A percentile compares a stretch with the other conserved stretches of the same genome.
Conservation (phyloP, 2,797 vertebrate species). For the Acropternis orthonyx region DNA sequence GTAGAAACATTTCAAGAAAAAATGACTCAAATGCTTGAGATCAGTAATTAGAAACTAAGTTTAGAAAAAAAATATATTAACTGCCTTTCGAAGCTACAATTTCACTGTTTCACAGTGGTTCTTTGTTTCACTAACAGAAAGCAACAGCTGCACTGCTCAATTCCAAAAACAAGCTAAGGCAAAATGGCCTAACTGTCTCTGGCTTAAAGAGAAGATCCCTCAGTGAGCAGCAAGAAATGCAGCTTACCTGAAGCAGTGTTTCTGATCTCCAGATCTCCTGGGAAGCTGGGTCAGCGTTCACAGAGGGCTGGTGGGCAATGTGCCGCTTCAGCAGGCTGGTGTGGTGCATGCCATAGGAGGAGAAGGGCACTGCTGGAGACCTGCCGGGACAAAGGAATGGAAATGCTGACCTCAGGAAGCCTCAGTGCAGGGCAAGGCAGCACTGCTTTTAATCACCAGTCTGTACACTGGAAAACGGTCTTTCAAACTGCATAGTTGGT, state of each 20-base stretch:
- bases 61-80: neutral
- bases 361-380: conserved; percentile 83
- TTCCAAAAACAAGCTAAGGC: neutral
- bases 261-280: conserved; percentile 98
- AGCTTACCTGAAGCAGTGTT: conserved; percentile 86
- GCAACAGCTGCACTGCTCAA: neutral
- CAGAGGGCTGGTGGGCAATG: conserved; percentile 92
- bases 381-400: conserved; percentile 47
- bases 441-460: neutral
- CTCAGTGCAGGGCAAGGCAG: neutral
- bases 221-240: neutral
- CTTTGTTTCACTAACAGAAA: neutral
- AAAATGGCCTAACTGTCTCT: neutral
- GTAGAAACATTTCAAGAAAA: neutral
- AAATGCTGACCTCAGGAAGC: neutral
- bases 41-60: neutral
- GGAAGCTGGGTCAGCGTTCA: conserved; percentile 91
- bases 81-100: neutral
- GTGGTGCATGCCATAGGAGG: conserved; percentile 87
- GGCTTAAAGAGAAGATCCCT: neutral
- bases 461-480: neutral
- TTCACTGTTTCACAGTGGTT: neutral
- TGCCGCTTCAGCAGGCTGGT: conserved; percentile 92
- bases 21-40: neutral
- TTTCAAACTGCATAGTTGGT: neutral